Conservation (phyloP, 2,113 vertebrate genomes). For the Neomonachus schauinslandi region DNA sequence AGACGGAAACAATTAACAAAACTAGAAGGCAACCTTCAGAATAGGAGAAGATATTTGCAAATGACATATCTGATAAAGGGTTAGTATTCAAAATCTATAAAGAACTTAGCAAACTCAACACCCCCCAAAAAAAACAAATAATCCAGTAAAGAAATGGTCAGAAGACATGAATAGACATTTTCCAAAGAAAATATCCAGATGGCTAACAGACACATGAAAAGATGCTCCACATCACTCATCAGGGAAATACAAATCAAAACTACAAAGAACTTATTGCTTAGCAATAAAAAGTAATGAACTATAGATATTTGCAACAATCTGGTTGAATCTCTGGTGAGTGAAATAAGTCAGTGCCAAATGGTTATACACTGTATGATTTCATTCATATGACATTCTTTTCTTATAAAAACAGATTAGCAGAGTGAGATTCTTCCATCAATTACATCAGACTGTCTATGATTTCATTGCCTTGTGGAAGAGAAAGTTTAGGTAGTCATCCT, state of each 20-base stretch:
- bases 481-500: neutral
- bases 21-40: neutral
- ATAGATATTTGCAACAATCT: neutral
- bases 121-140: neutral
- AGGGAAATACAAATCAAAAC: neutral
- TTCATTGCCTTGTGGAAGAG: neutral
- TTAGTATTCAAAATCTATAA: neutral
- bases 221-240: neutral
- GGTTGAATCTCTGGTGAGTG: neutral
- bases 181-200: neutral
- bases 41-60: neutral
- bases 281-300: neutral
- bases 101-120: neutral
- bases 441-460: neutral
- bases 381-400: neutral
- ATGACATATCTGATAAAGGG: neutral
- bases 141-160: neutral
- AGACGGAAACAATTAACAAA: neutral
- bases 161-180: neutral
- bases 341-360: neutral
- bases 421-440: neutral
- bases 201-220: neutral
- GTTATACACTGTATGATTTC: neutral
- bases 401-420: neutral
- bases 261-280: neutral